phyloP scores from a whole-genome alignment of 2,888 invertebrate species.

The Diarsia mendica region DNA sequence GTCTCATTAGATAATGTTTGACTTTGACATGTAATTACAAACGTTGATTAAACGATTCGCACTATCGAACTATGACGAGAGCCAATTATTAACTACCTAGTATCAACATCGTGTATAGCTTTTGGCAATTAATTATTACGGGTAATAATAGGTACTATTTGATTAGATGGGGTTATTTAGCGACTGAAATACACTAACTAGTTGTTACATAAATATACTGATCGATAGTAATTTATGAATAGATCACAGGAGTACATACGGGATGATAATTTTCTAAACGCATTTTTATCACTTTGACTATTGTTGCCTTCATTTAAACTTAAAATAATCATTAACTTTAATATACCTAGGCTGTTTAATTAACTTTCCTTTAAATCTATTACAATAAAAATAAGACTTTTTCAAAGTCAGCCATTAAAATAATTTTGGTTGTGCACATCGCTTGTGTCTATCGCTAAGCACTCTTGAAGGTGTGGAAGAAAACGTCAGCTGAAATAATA shows the following conservation, averaged over 20 bases:
- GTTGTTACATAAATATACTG: not conserved
- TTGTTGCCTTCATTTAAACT: no score
- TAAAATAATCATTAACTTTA: no score
- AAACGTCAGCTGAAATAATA: conserved; percentile 3
- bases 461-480: not conserved
- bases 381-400: no score
- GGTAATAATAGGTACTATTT: conserved; percentile 11
- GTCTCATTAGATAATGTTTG: conserved; percentile 56
- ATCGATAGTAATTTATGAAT: not conserved
- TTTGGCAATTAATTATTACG: conserved; percentile 28
- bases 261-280: not conserved
- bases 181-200: not conserved
- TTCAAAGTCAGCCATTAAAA: no score
- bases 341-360: no score
- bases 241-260: not conserved
- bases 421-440: no score
- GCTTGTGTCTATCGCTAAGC: not conserved
- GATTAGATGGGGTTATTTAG: conserved; percentile 1
- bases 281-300: not conserved
- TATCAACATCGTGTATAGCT: not conserved
- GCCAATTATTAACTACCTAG: conserved; percentile 48
- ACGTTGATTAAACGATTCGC: conserved; percentile 62
- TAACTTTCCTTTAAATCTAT: not conserved
- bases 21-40: conserved; percentile 67
- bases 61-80: conserved; percentile 40